These are phyloP conservation scores for Prietella phreatophila DNA, from an alignment of 2,113 vertebrate species.

Conservation along the genomic window DNA sequence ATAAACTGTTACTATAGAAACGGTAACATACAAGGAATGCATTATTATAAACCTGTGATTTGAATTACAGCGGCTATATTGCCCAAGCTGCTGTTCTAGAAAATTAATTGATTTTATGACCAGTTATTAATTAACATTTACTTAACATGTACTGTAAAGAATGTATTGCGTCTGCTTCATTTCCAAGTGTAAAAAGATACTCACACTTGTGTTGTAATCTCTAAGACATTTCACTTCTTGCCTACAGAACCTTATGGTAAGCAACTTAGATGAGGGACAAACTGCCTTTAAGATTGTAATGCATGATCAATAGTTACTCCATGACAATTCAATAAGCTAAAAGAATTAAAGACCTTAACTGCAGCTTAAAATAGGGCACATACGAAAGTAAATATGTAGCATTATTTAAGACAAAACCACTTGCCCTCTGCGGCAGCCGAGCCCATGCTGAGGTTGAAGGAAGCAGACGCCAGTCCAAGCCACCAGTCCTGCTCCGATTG, in stretches of 20 bases:
- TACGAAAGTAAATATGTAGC: background rate
- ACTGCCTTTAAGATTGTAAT: background rate
- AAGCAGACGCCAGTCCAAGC: conserved; percentile 80
- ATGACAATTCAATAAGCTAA: background rate
- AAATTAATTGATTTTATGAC: background rate
- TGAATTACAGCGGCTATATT: background rate
- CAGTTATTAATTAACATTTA: background rate
- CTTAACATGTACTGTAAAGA: background rate
- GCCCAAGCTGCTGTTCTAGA: background rate
- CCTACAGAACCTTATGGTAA: background rate
- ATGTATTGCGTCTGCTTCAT: background rate
- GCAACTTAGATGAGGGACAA: background rate
- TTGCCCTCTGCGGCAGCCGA: conserved; percentile 65
- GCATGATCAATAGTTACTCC: background rate
- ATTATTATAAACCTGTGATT: background rate
- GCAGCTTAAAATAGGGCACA: background rate
- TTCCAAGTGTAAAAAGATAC: background rate
- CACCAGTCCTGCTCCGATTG: conserved; percentile 82
- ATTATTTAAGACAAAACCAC: conserved; percentile 25
- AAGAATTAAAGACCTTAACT: background rate
- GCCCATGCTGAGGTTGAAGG: conserved; percentile 73
- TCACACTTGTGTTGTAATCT: background rate
- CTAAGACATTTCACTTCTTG: background rate
- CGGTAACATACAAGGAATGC: background rate
- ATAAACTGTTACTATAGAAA: background rate